These are phyloP conservation scores for Ahaetulla prasina DNA, from an alignment of 2,113 vertebrate genomes.

Conservation along the genomic window DNA sequence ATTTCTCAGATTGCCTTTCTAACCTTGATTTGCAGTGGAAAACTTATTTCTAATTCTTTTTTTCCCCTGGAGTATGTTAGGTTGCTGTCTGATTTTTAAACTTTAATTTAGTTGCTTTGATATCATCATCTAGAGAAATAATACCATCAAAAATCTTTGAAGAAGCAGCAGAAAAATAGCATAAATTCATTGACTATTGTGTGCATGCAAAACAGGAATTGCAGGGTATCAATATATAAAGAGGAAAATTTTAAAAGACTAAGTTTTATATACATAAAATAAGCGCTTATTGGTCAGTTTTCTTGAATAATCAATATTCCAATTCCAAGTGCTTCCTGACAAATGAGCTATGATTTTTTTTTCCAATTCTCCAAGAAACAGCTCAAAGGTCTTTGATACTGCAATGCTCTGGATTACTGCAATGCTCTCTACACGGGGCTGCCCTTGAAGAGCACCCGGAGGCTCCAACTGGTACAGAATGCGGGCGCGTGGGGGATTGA, in stretches of 20 bases:
- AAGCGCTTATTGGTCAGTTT: not conserved
- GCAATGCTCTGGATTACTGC: no score
- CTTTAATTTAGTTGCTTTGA: not conserved
- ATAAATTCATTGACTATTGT: not conserved
- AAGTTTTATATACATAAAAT: slow-evolving; percentile 1
- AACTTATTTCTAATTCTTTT: not conserved
- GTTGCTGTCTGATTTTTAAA: not conserved
- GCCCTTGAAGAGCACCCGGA: no score
- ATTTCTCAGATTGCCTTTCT: not conserved
- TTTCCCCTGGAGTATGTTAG: not conserved
- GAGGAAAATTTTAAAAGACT: not conserved
- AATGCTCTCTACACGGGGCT: no score
- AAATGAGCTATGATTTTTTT: not conserved
- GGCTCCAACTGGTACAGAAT: no score
- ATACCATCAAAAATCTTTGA: not conserved
- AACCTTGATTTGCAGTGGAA: not conserved
- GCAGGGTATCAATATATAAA: not conserved
- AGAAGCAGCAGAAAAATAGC: not conserved
- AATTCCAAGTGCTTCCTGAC: not conserved
- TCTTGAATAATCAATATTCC: not conserved
- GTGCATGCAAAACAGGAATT: not conserved
- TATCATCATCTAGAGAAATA: not conserved
- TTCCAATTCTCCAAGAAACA: not conserved
- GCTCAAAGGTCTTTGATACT: not conserved
- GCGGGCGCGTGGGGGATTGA: no score